These are phyloP conservation scores for Mylabris phalerata DNA, from an alignment of 1,140 invertebrate genomes.

Conservation along the genomic window DNA sequence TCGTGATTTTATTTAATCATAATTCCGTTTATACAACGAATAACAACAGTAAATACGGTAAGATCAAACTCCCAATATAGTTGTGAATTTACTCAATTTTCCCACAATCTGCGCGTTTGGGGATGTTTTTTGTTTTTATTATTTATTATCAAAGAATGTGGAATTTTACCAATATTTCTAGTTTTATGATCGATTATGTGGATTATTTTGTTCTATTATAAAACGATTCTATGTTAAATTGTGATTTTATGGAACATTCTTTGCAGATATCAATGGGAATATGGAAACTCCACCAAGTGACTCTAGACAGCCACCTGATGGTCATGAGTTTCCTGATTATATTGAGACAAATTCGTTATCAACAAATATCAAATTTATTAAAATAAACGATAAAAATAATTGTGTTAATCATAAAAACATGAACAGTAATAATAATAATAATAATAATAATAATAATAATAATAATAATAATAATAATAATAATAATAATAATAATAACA, in stretches of 20 bases:
- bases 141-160: no score
- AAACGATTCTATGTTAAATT: neutral
- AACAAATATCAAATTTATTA: neutral
- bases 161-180: no score
- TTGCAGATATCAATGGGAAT: conserved; percentile 28
- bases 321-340: conserved; percentile 77
- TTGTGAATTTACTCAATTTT: no score
- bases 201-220: no score
- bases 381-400: neutral
- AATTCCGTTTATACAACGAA: no score
- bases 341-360: conserved; percentile 48
- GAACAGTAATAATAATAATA: neutral
- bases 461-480: neutral
- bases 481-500: neutral
- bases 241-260: neutral
- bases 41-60: no score
- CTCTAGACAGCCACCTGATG: conserved; percentile 76
- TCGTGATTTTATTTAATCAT: no score
- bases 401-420: neutral
- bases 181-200: no score
- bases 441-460: neutral
- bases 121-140: no score
- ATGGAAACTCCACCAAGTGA: conserved; percentile 36
- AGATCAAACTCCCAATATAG: no score
- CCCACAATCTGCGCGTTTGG: no score